Evolutionary conservation across 2,888 invertebrate genomes (phyloP), one percentile per base, ranked within the genome.

Genomic region (Tenthredo notha): DNA sequence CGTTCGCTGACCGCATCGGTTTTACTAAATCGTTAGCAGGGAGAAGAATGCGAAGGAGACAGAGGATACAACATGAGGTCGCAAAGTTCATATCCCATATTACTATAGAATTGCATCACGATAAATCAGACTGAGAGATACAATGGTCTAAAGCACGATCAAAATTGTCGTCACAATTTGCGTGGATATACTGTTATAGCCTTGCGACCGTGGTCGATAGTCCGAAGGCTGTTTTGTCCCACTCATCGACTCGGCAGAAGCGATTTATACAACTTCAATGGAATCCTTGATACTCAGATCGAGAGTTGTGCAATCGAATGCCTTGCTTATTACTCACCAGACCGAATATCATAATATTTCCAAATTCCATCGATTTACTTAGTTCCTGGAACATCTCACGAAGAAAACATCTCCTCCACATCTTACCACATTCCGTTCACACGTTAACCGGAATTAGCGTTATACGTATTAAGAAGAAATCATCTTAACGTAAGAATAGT

Each of bases 261-360:
- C 89, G 88, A 90, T 89, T 89, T 88, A 88, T 89, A 90, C 88
- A 88, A 88, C 86, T 90, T 90, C 89, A 88, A 84, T 87, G 88
- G 88, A 89, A 90, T 88, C 90, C 90, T 90, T 89, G 89, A 87
- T 89, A 88, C 85, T 86, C 86, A 87, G 86, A 90, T 89, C 84
- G 88, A 74, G 12, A 33, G 74, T 91, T 91, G 87, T 88, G 90
- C 86, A 91, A 83, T 70, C 83, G 83, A 47, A 83, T 83, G 21
- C 70, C 83, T 61, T 21, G 12, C 50, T 80, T 61, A 18, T 80
- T 80, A 80, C 80, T 80, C 80, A 80, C 58, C 43, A 80, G 40
- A 21, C 21, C 58, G 40, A 61, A 80, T 61, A 58, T 80, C 10
- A 33, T 1, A 9, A 61, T 80, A 40, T 80, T 61, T 21, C 47